Evolutionary conservation across 2,113 vertebrate species (phyloP), one percentile per base, ranked within the genome.

Genomic region (Vireo altiloquus): DNA sequence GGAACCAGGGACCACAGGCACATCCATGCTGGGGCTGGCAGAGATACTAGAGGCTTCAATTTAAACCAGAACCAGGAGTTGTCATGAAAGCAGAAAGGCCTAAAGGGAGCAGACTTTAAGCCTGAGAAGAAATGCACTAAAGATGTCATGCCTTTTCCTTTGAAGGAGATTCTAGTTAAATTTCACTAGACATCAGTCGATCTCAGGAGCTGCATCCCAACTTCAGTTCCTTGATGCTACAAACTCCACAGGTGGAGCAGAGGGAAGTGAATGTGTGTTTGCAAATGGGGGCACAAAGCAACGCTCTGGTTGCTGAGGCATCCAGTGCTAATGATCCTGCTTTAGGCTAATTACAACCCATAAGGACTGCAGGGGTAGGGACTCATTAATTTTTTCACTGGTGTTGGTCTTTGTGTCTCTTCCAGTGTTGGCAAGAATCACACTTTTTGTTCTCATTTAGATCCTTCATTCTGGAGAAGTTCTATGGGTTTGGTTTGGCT

Each of bases 331-430:
- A 72, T 61, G 57, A n/a, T 39, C 31, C 7, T 42, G 66, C 68
- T 91, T 76, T 46, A 95, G 83, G 52, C 74, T 88, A 92, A 95
- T 95, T 93, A 46, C 40, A 89, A 44, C 81, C 69, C 81, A 40
- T 69, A 80, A 64, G 76, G 79, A 66, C 69, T 42, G 72, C 69
- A 82, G 65, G 74, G 71, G 39, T 92, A 83, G 83, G 89, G 93
- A 71, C 71, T 87, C 87, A 66, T 92, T 82, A 68, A 46, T 75
- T 64, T 91, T 85, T 90, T 52, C 65, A 14, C 56, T 68, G 71
- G 28, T 81, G 71, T 33, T 81, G 95, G 76, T 88, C 84, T 96
- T 84, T 92, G 50, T 87, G 46, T 74, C 87, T 96, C 64, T 82
- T 85, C 90, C 42, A 59, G 50, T 30, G n/a, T 5, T 71, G 85